phyloP scores from a whole-genome alignment of 2,797 vertebrate species.

The Clamator glandarius region DNA sequence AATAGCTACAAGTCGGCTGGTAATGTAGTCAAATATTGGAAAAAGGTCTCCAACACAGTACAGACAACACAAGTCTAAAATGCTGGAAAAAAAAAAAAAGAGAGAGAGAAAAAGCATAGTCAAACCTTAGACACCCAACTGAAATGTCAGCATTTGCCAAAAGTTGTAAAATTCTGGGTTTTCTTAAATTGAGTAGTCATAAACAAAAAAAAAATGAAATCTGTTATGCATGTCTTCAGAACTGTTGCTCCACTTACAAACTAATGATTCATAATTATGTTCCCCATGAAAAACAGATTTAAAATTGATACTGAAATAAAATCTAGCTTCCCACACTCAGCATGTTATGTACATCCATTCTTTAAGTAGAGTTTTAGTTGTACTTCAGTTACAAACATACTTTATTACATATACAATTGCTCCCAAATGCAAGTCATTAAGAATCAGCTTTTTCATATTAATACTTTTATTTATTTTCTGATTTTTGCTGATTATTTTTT shows the following conservation, averaged over 20 bases:
- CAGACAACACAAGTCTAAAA: background rate
- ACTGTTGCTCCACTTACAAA: background rate
- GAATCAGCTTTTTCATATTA: background rate
- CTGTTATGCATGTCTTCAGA: background rate
- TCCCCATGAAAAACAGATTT: background rate
- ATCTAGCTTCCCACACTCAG: background rate
- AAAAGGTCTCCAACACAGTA: conserved; percentile 20
- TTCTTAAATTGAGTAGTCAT: background rate
- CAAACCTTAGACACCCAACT: background rate
- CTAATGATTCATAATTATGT: background rate
- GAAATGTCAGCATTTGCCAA: background rate
- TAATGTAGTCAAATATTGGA: background rate
- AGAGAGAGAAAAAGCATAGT: background rate
- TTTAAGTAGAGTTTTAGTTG: background rate
- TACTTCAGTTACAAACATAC: background rate
- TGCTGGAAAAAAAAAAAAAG: conserved; percentile 27
- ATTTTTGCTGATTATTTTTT: background rate
- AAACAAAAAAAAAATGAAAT: no score
- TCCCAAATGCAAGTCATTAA: background rate
- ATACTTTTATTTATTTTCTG: background rate
- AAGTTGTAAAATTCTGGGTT: background rate
- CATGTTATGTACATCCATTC: background rate
- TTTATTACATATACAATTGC: background rate
- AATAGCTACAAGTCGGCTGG: background rate
- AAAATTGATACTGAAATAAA: background rate